Evolutionary conservation across 1,140 invertebrate species (phyloP).

Genomic region (Luehdorfia chinensis): DNA sequence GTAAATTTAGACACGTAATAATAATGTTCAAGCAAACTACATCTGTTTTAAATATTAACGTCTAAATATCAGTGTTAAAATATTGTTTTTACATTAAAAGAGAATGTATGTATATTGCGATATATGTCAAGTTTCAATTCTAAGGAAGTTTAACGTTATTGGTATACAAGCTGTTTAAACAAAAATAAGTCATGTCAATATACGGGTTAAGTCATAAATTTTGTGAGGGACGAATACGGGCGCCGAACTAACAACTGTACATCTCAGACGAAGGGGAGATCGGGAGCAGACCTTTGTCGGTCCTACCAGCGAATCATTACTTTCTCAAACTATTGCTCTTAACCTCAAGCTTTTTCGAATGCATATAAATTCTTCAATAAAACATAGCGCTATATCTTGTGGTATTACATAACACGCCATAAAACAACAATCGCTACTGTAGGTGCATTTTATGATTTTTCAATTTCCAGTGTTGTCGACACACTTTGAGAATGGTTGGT

Average conservation of each 20-base stretch:
- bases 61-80: constrained; percentile 13
- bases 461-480: constrained; percentile 5
- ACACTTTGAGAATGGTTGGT: constrained; percentile 35
- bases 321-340: constrained; percentile 19
- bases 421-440: constrained; percentile 2
- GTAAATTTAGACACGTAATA: no score
- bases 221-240: constrained; percentile 26
- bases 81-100: neutral
- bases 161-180: neutral
- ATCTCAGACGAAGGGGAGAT: constrained; percentile 29
- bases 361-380: constrained; percentile 1
- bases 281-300: constrained; percentile 20
- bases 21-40: no score
- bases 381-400: neutral
- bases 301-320: constrained; percentile 2
- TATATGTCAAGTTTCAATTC: constrained; percentile 9
- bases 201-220: constrained; percentile 55
- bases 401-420: neutral
- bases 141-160: neutral
- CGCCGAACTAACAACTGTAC: constrained; percentile 30
- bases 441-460: constrained; percentile 7
- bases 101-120: constrained; percentile 6
- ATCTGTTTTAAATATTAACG: neutral
- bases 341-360: neutral
- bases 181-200: constrained; percentile 37